Percentiles rank a stretch among this genome's conserved stretches.
Evolutionary conservation across 1,140 invertebrate species (phyloP).

Genomic region (Atta texana): DNA sequence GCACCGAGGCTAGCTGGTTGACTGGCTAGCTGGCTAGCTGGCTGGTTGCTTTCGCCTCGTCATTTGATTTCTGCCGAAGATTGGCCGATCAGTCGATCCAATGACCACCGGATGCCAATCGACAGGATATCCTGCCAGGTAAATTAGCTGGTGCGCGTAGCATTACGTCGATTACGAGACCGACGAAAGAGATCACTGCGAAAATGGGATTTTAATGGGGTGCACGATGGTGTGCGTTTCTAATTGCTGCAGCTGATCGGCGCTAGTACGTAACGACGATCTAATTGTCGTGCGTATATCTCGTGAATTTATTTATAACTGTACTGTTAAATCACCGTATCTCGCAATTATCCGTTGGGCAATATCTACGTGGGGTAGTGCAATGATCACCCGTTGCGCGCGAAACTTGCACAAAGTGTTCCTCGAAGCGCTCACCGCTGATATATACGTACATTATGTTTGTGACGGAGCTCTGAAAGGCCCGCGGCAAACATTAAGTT

Average conservation of each 20-base stretch:
- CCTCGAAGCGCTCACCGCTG: not conserved
- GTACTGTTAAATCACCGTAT: constrained; percentile 29
- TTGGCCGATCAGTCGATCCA: constrained; percentile 76
- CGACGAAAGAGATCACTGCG: constrained; percentile 60
- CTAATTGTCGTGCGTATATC: constrained; percentile 50
- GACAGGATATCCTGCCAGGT: constrained; percentile 79
- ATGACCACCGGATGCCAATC: constrained; percentile 79
- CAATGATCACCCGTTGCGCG: constrained; percentile 29
- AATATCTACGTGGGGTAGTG: constrained; percentile 35
- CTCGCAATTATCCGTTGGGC: constrained; percentile 43
- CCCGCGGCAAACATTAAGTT: not conserved
- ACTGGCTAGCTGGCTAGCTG: not conserved
- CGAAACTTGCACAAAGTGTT: constrained; percentile 37
- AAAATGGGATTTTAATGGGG: constrained; percentile 71
- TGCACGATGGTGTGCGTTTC: constrained; percentile 39
- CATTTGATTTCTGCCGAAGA: constrained; percentile 72
- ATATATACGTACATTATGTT: not conserved
- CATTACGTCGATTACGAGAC: constrained; percentile 64
- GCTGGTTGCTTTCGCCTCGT: constrained; percentile 68
- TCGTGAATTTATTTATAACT: constrained; percentile 40
- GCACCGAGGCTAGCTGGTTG: constrained; percentile 61
- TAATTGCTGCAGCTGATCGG: constrained; percentile 61
- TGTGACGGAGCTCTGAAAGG: not conserved
- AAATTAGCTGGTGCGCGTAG: constrained; percentile 65
- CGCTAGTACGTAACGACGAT: constrained; percentile 1